A percentile compares a stretch with the other conserved stretches of the same genome.
Conservation (phyloP, 2,113 vertebrate species). For the Spea multiplicata region DNA sequence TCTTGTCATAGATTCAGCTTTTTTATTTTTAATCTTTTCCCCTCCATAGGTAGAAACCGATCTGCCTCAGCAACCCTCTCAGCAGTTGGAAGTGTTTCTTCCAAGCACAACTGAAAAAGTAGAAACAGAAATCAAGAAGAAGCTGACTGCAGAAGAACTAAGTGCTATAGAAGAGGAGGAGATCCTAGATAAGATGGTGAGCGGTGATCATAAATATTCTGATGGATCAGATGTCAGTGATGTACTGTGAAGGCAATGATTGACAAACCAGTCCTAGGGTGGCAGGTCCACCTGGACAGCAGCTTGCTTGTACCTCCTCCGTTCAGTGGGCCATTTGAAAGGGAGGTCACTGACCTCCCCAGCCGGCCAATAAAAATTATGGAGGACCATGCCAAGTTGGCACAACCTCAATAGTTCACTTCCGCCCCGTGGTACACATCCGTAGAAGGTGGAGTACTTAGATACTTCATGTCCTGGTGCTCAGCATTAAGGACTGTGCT, state of each 20-base stretch:
- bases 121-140: conserved; percentile 59
- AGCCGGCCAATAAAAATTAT: not conserved
- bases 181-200: conserved; percentile 93
- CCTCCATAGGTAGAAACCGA: conserved; percentile 73
- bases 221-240: no score
- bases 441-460: no score
- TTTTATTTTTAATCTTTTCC: not conserved
- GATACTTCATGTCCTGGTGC: no score
- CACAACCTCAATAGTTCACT: no score
- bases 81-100: conserved; percentile 54
- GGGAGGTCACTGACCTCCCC: not conserved
- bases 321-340: no score
- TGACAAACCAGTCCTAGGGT: no score
- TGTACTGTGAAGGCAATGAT: no score
- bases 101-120: conserved; percentile 68
- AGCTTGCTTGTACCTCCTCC: no score
- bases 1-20: no score
- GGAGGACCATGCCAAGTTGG: not conserved
- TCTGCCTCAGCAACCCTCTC: conserved; percentile 61
- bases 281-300: no score
- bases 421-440: no score
- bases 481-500: no score
- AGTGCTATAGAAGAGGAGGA: conserved; percentile 86
- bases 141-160: conserved; percentile 75
- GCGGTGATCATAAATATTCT: not conserved